Base-by-base conservation (phyloP, 2,797 vertebrate genomes). In the Neopelma chrysocephalum region DNA sequence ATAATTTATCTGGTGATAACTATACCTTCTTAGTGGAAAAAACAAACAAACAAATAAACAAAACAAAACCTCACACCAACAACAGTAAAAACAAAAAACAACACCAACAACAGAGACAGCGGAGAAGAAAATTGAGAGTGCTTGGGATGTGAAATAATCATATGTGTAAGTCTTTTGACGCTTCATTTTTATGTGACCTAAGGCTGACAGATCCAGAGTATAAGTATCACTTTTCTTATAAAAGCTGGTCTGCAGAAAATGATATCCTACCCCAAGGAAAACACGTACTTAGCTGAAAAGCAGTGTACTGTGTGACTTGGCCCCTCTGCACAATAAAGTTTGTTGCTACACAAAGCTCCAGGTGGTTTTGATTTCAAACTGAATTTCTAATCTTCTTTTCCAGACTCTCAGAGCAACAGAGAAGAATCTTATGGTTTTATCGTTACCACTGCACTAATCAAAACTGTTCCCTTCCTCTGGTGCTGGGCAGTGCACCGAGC, bases 341-440 rank as follows among this genome's bases (percentile, higher is more conserved):
- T 82, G 68, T 77, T 94, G 84, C 83, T 94, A 72, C 71, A 93
- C 56, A 51, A 81, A 94, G 94, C 89, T 96, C 61, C 76, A 79
- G 80, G 94, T 97, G 95, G 77, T 96, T 96, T 97, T 97, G 93
- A 96, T 97, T 97, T 94, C 69, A 91, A 94, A 80, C 86, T 53
- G 21, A 40, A 68, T 96, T 97, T 94, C 71, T 96, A 62, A 94
- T 97, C 76, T 96, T 71, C 7, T 92, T 65, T 96, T 93, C 16
- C 95, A 99, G 99, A 82, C 98, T 99, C 56, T 97, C 98, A 22
- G 90, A 97, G 58, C 98, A 98, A 25, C 98, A 99, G 92, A 99
- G 95, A 93, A 96, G 97, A 78, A 98, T 98, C 75, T 97, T 99
- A 66, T 99, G 99, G 99, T 98, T 97, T 91, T 98, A 98, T 95